Conservation (phyloP, 2,888 invertebrate species). For the Griposia aprilina region DNA sequence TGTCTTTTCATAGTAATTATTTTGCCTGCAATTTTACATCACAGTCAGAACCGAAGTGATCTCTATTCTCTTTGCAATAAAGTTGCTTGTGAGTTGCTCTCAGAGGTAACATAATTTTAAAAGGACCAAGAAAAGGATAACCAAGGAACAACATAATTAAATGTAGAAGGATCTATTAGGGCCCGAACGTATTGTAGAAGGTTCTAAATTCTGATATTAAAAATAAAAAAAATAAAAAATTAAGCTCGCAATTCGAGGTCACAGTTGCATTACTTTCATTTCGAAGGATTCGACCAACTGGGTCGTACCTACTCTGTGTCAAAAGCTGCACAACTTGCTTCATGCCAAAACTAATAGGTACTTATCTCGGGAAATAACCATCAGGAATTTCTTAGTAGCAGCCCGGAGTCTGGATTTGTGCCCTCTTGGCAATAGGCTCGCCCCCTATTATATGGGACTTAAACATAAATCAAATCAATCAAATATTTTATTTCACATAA, state of each 20-base stretch:
- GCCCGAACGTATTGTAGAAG: background rate
- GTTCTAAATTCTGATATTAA: background rate
- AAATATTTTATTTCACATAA: too few relatives aligned
- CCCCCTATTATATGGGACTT: too few relatives aligned
- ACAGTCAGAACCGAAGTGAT: too few relatives aligned
- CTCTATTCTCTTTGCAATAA: background rate
- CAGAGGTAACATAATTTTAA: background rate
- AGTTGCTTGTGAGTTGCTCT: background rate
- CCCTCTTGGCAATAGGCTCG: too few relatives aligned
- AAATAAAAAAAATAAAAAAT: too few relatives aligned
- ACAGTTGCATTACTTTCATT: conserved; percentile 1
- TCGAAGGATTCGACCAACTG: background rate
- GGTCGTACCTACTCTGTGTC: background rate
- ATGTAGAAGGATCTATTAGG: background rate
- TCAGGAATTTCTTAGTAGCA: too few relatives aligned
- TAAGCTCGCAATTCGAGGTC: background rate
- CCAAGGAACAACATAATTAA: background rate
- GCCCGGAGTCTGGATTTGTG: too few relatives aligned
- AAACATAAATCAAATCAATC: too few relatives aligned
- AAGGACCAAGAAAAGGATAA: background rate
- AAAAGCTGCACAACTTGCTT: background rate
- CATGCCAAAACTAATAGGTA: background rate
- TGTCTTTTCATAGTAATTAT: background rate
- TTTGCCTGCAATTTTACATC: background rate
- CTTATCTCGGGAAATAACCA: background rate